Evolutionary conservation across 2,888 invertebrate species (phyloP).

Genomic region (Aspidiotus rigidus): DNA sequence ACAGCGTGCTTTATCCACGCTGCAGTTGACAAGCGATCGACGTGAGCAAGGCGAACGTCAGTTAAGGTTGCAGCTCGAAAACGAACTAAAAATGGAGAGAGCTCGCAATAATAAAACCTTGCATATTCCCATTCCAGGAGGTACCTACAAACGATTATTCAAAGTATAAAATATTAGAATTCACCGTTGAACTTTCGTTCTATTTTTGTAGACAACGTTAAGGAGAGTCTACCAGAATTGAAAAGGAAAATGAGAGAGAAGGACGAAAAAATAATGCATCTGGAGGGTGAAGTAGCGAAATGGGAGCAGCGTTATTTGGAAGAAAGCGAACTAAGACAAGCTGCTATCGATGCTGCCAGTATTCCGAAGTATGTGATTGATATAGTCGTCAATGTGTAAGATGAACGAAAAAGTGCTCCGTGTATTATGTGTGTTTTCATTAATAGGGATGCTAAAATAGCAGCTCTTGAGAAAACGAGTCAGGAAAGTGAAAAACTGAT

Average conservation of each 20-base stretch:
- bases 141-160: constrained; percentile 14
- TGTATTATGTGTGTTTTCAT: neutral
- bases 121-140: constrained; percentile 43
- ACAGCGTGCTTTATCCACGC: constrained; percentile 67
- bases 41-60: constrained; percentile 78
- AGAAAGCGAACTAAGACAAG: constrained; percentile 68
- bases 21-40: constrained; percentile 74
- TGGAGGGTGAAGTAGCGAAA: constrained; percentile 72
- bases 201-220: constrained; percentile 36
- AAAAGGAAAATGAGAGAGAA: constrained; percentile 57
- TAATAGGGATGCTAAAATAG: constrained; percentile 69
- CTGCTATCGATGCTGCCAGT: constrained; percentile 71
- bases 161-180: neutral
- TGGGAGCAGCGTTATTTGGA: constrained; percentile 79
- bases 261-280: constrained; percentile 60
- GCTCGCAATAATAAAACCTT: constrained; percentile 39
- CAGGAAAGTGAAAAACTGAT: constrained; percentile 76
- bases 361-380: constrained; percentile 55
- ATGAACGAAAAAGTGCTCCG: too few species aligned
- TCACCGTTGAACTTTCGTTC: neutral
- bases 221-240: constrained; percentile 46
- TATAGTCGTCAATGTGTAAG: neutral
- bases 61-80: constrained; percentile 72
- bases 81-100: constrained; percentile 62
- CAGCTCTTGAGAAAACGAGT: constrained; percentile 70